Evolutionary conservation across 2,113 vertebrate genomes (phyloP).

Genomic region (Notiomystis cincta): DNA sequence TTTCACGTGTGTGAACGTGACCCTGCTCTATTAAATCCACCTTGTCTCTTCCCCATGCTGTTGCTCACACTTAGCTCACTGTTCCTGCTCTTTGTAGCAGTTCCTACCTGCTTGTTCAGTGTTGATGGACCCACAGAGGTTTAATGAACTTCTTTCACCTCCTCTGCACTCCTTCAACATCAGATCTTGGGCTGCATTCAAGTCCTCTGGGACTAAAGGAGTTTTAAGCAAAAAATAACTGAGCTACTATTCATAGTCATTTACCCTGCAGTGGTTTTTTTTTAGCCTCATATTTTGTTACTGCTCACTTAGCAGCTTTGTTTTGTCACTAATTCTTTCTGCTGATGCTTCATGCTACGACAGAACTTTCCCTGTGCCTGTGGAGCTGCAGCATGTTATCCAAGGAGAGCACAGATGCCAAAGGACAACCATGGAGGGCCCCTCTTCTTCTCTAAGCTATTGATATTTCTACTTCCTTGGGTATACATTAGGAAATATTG

Average conservation of each 20-base stretch:
- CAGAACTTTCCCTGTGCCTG: not conserved
- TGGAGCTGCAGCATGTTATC: not conserved
- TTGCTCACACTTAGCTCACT: not conserved
- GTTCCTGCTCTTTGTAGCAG: not conserved
- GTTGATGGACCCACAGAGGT: not conserved
- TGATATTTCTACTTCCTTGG: not conserved
- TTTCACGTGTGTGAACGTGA: not conserved
- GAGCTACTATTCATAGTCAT: not conserved
- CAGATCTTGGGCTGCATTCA: not conserved
- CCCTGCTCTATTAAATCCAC: not conserved
- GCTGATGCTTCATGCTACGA: not conserved
- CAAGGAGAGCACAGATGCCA: not conserved
- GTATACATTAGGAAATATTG: not conserved
- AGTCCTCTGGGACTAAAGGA: not conserved
- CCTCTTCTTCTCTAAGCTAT: not conserved
- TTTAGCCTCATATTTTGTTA: not conserved
- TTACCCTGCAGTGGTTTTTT: not conserved
- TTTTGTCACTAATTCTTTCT: not conserved
- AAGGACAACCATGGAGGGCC: not conserved
- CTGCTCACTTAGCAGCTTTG: not conserved
- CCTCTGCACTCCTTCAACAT: not conserved
- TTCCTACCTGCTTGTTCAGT: not conserved
- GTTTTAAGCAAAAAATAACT: not conserved
- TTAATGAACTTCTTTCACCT: not conserved
- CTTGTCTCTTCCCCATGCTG: not conserved